Conservation (phyloP, 2,888 invertebrate genomes). For the Drosophila leonis region DNA sequence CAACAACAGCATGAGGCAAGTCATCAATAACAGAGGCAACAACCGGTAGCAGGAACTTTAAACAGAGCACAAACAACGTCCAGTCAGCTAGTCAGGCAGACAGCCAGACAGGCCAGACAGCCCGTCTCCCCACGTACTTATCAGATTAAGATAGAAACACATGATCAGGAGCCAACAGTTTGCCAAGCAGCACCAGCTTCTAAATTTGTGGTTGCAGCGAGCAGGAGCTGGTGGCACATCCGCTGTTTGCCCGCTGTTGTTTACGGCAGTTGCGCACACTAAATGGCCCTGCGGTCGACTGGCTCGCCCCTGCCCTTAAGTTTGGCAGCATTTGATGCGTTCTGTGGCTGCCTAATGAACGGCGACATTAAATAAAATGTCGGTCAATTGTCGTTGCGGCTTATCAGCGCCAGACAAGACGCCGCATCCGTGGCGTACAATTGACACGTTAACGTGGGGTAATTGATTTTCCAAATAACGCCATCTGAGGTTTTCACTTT, state of each 20-base stretch:
- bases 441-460: slow-evolving; percentile 50
- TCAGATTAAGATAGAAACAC: slow-evolving; percentile 75
- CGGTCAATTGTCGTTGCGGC: slow-evolving; percentile 75
- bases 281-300: slow-evolving; percentile 64
- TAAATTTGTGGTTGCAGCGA: slow-evolving; percentile 49
- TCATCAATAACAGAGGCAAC: slow-evolving; percentile 67
- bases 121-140: slow-evolving; percentile 56
- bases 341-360: slow-evolving; percentile 70
- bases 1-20: slow-evolving; percentile 35
- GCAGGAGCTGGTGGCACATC: slow-evolving; percentile 32
- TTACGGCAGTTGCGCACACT: slow-evolving; percentile 37
- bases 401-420: slow-evolving; percentile 63
- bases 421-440: slow-evolving; percentile 13
- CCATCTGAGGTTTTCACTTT: slow-evolving; percentile 21
- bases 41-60: slow-evolving; percentile 56
- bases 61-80: slow-evolving; percentile 48
- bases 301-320: not conserved
- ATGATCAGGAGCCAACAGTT: slow-evolving; percentile 54
- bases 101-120: slow-evolving; percentile 4
- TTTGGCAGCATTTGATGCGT: slow-evolving; percentile 10
- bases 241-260: slow-evolving; percentile 38
- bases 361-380: slow-evolving; percentile 77
- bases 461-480: slow-evolving; percentile 66
- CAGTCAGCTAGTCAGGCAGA: slow-evolving; percentile 16
- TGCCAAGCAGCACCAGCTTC: slow-evolving; percentile 34